Conservation (phyloP, 2,797 vertebrate genomes). For the Microctenopoma steveboyesi region DNA sequence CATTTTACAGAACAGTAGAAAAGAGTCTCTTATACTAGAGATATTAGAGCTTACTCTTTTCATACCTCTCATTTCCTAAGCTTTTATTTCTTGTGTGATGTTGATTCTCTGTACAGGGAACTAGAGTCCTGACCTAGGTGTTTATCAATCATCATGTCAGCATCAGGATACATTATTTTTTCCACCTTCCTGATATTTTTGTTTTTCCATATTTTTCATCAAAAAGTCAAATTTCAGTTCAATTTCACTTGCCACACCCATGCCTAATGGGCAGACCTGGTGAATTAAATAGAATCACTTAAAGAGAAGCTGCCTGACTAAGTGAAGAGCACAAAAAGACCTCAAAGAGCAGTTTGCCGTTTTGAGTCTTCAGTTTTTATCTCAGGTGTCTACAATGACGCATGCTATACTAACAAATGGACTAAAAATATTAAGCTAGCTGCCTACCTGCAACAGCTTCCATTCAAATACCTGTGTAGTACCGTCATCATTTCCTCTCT, state of each 20-base stretch:
- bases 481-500: constrained; percentile 67
- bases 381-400: not conserved
- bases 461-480: constrained; percentile 59
- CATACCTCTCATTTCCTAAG: not conserved
- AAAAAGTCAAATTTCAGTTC: too few relatives aligned
- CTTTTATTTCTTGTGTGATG: not conserved
- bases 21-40: constrained; percentile 19
- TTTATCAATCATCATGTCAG: too few relatives aligned
- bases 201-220: too few relatives aligned
- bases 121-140: not conserved
- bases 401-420: not conserved
- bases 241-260: too few relatives aligned
- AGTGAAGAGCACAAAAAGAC: not conserved
- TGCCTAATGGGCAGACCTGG: too few relatives aligned
- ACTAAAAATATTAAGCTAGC: constrained; percentile 8
- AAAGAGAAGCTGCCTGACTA: too few relatives aligned
- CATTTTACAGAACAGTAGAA: constrained; percentile 7
- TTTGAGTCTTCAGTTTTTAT: constrained; percentile 15
- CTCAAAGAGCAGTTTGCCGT: not conserved
- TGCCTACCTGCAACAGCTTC: constrained; percentile 58
- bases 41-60: not conserved
- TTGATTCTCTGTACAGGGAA: not conserved
- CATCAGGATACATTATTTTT: too few relatives aligned
- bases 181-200: too few relatives aligned
- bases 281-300: too few relatives aligned